Conservation (phyloP, 2,113 vertebrate species). For the Glaucidium brasilianum region DNA sequence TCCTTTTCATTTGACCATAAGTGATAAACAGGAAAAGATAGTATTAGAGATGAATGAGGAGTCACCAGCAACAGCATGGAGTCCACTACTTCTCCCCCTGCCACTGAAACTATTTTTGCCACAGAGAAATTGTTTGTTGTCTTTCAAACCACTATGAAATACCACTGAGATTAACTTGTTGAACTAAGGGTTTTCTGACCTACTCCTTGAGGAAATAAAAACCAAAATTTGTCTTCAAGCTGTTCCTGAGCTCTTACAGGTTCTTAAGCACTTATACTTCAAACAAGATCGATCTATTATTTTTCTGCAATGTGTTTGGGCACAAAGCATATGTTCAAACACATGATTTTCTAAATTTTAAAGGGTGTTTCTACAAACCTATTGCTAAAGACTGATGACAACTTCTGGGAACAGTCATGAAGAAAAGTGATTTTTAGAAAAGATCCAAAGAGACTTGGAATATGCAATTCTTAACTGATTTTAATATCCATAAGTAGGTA, state of each 20-base stretch:
- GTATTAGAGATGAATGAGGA: neutral
- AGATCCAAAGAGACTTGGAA: neutral
- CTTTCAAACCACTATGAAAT: neutral
- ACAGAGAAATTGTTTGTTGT: neutral
- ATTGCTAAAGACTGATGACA: neutral
- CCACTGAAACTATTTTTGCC: neutral
- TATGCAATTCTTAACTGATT: neutral
- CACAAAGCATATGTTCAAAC: neutral
- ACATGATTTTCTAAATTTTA: neutral
- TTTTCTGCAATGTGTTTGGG: neutral
- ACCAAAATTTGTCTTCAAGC: neutral
- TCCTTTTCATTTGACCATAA: neutral
- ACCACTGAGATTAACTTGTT: neutral
- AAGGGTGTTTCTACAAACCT: neutral
- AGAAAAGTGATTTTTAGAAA: neutral
- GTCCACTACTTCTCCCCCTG: neutral
- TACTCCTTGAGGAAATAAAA: neutral
- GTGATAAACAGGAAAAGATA: conserved; percentile 42
- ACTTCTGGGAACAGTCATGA: neutral
- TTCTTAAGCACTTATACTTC: neutral
- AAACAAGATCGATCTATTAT: neutral
- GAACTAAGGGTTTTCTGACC: neutral
- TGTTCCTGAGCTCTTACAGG: neutral
- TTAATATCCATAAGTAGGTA: neutral
- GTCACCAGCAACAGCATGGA: conserved; percentile 17